A percentile compares a stretch with the other conserved stretches of the same genome.
These are phyloP conservation scores for Drosophila santomea DNA, from an alignment of 1,140 invertebrate species.

Conservation along the genomic window DNA sequence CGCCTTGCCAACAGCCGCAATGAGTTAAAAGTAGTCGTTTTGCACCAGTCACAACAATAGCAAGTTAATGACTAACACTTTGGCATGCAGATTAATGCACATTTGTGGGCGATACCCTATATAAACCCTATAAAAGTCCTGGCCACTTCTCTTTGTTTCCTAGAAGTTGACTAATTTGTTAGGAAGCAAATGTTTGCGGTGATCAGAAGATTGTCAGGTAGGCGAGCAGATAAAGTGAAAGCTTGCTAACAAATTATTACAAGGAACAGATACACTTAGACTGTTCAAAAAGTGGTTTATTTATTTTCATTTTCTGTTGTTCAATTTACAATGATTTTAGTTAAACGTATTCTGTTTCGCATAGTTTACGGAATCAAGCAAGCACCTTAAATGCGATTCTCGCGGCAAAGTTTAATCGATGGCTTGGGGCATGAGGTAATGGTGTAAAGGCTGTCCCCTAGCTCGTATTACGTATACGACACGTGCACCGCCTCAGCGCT, in stretches of 20 bases:
- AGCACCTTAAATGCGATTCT: background rate
- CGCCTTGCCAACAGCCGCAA: constrained; percentile 24
- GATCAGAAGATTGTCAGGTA: background rate
- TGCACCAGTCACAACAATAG: constrained; percentile 26
- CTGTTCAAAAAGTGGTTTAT: background rate
- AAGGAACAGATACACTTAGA: background rate
- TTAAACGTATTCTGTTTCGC: background rate
- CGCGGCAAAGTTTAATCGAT: constrained; percentile 24
- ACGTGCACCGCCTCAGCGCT: constrained; percentile 64
- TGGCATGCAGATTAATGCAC: constrained; percentile 50
- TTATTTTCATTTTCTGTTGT: too few species aligned
- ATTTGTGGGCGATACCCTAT: constrained; percentile 17
- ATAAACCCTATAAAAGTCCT: constrained; percentile 19
- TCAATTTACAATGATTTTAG: background rate
- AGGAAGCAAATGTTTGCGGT: background rate
- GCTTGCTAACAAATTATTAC: too few species aligned
- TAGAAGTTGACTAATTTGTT: constrained; percentile 23
- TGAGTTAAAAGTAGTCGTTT: constrained; percentile 22
- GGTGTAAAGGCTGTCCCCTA: constrained; percentile 18
- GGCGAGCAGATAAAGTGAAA: background rate
- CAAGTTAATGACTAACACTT: constrained; percentile 70
- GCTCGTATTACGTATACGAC: constrained; percentile 73
- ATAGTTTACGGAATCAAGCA: background rate
- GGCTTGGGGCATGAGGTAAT: constrained; percentile 8
- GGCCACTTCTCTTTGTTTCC: constrained; percentile 21